Evolutionary conservation across 2,113 vertebrate genomes (phyloP).

Genomic region (Rhineura floridana): DNA sequence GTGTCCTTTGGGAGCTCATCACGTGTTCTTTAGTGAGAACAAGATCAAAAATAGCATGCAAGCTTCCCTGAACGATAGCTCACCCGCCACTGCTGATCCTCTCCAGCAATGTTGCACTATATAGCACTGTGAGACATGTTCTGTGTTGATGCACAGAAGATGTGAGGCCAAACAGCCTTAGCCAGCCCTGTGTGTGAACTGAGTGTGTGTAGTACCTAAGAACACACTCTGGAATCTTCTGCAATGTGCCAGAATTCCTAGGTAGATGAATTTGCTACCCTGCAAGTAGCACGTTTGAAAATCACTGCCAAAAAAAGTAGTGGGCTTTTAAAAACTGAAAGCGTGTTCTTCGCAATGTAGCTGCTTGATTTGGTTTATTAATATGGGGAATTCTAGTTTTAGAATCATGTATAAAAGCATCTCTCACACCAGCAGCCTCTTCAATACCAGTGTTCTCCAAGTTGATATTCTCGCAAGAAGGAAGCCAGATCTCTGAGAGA

Average conservation of each 20-base stretch:
- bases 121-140: neutral
- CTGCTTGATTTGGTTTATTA: neutral
- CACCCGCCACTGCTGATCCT: neutral
- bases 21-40: neutral
- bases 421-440: neutral
- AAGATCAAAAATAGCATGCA: neutral
- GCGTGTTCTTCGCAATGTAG: neutral
- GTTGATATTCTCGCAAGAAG: neutral
- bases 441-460: neutral
- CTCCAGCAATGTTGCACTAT: neutral
- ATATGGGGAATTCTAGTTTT: slow-evolving; percentile 13
- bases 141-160: neutral
- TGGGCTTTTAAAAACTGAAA: neutral
- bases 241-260: neutral
- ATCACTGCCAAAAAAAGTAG: neutral
- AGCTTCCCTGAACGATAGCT: neutral
- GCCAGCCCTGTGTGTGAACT: neutral
- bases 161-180: neutral
- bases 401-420: neutral
- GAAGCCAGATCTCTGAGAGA: neutral
- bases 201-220: neutral
- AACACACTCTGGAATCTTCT: neutral
- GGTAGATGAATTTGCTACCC: neutral
- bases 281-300: neutral
- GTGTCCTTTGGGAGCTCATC: neutral